phyloP scores from a whole-genome alignment of 2,113 vertebrate species.

The Amphiprion percula region DNA sequence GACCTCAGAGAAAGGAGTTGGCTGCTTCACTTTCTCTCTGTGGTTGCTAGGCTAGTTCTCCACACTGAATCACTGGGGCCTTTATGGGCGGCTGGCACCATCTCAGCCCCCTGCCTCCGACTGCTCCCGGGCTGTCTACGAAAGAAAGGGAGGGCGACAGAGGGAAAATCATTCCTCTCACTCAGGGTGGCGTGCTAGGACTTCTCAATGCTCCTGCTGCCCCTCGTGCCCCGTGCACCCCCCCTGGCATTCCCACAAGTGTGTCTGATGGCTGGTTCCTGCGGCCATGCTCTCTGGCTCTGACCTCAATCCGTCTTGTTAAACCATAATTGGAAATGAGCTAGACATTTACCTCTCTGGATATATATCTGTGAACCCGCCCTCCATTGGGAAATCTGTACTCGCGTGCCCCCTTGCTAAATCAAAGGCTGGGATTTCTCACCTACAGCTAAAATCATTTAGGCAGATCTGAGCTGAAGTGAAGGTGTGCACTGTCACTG shows the following conservation, averaged over 20 bases:
- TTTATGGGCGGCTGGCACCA: slow-evolving; percentile 78
- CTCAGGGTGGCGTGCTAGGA: slow-evolving; percentile 79
- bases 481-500: slow-evolving; percentile 55
- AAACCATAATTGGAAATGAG: slow-evolving; percentile 82
- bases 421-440: slow-evolving; percentile 78
- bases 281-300: slow-evolving; percentile 58
- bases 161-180: slow-evolving; percentile 66
- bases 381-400: slow-evolving; percentile 74
- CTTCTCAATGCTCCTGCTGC: slow-evolving; percentile 62
- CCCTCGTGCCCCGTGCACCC: slow-evolving; percentile 41
- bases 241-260: slow-evolving; percentile 54
- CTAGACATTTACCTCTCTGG: slow-evolving; percentile 71
- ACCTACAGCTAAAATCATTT: slow-evolving; percentile 75
- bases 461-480: slow-evolving; percentile 67
- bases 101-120: slow-evolving; percentile 53
- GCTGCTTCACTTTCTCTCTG: slow-evolving; percentile 79
- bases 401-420: slow-evolving; percentile 65
- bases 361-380: slow-evolving; percentile 73
- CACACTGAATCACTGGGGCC: slow-evolving; percentile 74
- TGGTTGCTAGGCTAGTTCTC: slow-evolving; percentile 80
- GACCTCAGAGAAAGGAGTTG: slow-evolving; percentile 63
- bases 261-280: slow-evolving; percentile 53
- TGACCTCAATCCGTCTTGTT: slow-evolving; percentile 82
- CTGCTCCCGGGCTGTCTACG: slow-evolving; percentile 51
- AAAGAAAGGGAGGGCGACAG: slow-evolving; percentile 52